phyloP scores from a whole-genome alignment of 2,888 invertebrate genomes.

The Lasioglossum pauxillum region DNA sequence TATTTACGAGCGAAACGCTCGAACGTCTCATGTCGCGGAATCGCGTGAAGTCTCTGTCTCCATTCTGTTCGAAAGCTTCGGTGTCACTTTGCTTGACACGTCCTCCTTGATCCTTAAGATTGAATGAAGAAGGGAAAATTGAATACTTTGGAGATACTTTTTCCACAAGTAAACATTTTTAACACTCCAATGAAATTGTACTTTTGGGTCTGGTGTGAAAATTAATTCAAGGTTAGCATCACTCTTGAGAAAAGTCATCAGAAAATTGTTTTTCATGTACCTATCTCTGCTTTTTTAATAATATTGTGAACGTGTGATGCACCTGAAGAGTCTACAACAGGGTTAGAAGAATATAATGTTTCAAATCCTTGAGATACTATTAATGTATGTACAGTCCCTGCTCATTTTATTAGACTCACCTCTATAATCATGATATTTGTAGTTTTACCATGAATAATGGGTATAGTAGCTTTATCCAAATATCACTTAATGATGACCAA shows the following conservation, averaged over 20 bases:
- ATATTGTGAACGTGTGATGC: too few relatives aligned
- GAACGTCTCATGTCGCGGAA: constrained; percentile 28
- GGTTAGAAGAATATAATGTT: too few relatives aligned
- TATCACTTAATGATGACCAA: too few relatives aligned
- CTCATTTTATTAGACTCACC: too few relatives aligned
- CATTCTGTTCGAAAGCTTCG: neutral
- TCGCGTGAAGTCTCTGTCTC: constrained; percentile 34
- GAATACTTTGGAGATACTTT: neutral
- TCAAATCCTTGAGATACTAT: too few relatives aligned
- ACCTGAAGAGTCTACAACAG: too few relatives aligned
- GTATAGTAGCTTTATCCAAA: too few relatives aligned
- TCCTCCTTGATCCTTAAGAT: neutral
- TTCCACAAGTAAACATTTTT: neutral
- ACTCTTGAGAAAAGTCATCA: too few relatives aligned
- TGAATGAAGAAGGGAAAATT: neutral
- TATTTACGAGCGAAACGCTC: constrained; percentile 37
- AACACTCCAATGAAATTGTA: neutral
- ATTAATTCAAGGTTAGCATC: too few relatives aligned
- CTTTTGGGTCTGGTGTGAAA: neutral
- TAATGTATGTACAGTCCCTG: neutral
- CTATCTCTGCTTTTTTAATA: too few relatives aligned
- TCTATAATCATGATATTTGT: too few relatives aligned
- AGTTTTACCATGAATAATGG: too few relatives aligned
- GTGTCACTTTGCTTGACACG: neutral
- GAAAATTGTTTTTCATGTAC: neutral